Evolutionary conservation across 1,140 invertebrate species (phyloP), one percentile per base, ranked within the genome.

Genomic region (Calephelis virginiensis): DNA sequence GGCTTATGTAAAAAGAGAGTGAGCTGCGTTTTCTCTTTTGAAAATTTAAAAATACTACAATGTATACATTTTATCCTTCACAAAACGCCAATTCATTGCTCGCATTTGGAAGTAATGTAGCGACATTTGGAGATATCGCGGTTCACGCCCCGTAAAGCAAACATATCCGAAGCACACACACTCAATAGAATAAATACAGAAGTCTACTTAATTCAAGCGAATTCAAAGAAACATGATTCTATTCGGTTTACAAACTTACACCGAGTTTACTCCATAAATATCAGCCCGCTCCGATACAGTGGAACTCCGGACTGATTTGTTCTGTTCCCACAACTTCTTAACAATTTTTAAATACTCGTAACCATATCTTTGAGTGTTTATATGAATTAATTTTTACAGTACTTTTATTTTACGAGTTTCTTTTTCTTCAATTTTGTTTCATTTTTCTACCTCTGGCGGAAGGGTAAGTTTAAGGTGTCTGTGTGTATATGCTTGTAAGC

Each of bases 71-170:
- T 59, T 59, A 59, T 59, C 37, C 53, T 37, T 37, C 53, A 40
- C 53, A 37, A 59, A n/a, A 17, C 28, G 53, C 28, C 53, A 59
- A 59, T 59, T 38, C 37, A 59, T 59, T 59, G 14, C 53, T 37
- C 37, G 50, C 28, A 37, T 59, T 59, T 76, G 60, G 59, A 70
- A 73, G 68, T 76, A 73, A 80, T 72, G 77, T 69, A 72, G 68
- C 67, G 64, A 74, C 72, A 70, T 78, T 72, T 70, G 73, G 71
- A 74, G 81, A 77, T 81, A 83, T 79, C 28, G 28, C 28, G 60
- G 70, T 84, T 84, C 72, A 84, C 82, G 78, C 77, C 80, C 79
- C 76, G 83, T 85, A 81, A 79, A 82, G 71, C 78, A 81, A 76
- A 76, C 69, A 71, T 73, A 76, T 74, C 66, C 74, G 62, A 68